Evolutionary conservation across 1,140 invertebrate genomes (phyloP).

Genomic region (Monochamus saltuarius): DNA sequence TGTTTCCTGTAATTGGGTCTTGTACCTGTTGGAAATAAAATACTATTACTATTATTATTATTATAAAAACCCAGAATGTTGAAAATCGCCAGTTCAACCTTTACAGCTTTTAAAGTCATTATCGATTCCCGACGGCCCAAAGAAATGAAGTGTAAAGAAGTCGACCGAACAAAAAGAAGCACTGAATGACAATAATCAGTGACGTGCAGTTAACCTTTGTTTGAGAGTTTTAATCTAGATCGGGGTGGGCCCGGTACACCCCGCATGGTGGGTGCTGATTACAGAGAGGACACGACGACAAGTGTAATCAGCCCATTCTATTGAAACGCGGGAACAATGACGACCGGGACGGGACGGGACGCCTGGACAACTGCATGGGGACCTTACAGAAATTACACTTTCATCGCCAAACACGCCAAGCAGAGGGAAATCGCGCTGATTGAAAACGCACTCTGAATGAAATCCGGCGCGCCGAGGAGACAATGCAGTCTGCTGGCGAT

Average conservation of each 20-base stretch:
- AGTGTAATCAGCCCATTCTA: constrained; percentile 46
- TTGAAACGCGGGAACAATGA: constrained; percentile 43
- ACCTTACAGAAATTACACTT: constrained; percentile 38
- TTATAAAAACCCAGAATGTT: too few relatives aligned
- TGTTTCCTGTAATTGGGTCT: too few relatives aligned
- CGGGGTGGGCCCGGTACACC: constrained; percentile 17
- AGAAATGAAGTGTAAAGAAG: constrained; percentile 9
- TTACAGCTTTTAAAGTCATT: too few relatives aligned
- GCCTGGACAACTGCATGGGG: constrained; percentile 9
- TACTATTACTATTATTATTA: too few relatives aligned
- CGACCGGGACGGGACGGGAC: constrained; percentile 24
- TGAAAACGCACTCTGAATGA: constrained; percentile 32
- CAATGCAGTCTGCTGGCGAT: constrained; percentile 13
- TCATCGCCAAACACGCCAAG: constrained; percentile 27
- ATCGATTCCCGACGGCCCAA: neutral
- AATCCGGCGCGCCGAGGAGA: constrained; percentile 8
- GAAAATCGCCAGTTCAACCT: too few relatives aligned
- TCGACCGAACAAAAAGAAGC: neutral
- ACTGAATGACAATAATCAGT: constrained; percentile 17
- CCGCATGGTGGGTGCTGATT: constrained; percentile 20
- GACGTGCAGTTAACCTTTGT: constrained; percentile 43
- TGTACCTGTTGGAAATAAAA: too few relatives aligned
- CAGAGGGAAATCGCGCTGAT: constrained; percentile 29
- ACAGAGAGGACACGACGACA: constrained; percentile 34
- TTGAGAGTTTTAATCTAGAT: constrained; percentile 39